A percentile compares a stretch with the other conserved stretches of the same genome.
Evolutionary conservation across 2,797 vertebrate species (phyloP).

Genomic region (Catostomus latipinnis): DNA sequence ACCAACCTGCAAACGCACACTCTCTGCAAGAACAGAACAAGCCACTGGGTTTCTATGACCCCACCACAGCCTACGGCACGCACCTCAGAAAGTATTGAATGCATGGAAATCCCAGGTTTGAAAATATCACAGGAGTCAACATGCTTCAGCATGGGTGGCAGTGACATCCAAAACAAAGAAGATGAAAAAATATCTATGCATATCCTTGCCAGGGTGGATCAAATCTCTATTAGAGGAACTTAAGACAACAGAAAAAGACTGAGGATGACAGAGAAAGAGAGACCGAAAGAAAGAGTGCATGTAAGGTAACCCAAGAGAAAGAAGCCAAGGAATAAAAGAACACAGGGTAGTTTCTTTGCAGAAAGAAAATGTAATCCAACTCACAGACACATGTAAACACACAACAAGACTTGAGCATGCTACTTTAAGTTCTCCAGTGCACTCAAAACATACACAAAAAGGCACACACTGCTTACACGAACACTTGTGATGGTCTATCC

Average conservation of each 20-base stretch:
- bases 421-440: slow-evolving; percentile 22
- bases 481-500: slow-evolving; percentile 9
- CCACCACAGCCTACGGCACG: neutral
- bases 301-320: slow-evolving; percentile 22
- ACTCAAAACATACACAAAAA: slow-evolving; percentile 22
- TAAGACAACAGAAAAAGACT: slow-evolving; percentile 57
- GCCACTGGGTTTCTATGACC: neutral
- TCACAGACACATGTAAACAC: slow-evolving; percentile 11
- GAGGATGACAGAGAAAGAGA: slow-evolving; percentile 16
- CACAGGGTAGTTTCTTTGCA: slow-evolving; percentile 13
- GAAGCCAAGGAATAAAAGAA: slow-evolving; percentile 1
- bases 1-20: slow-evolving; percentile 9
- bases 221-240: slow-evolving; percentile 67
- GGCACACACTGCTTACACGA: slow-evolving; percentile 18
- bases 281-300: slow-evolving; percentile 15
- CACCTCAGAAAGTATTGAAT: slow-evolving; percentile 21
- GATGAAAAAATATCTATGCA: neutral
- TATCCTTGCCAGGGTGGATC: slow-evolving; percentile 65
- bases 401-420: neutral
- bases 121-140: slow-evolving; percentile 21
- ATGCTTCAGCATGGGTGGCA: slow-evolving; percentile 6
- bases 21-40: neutral
- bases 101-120: slow-evolving; percentile 33
- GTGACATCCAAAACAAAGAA: slow-evolving; percentile 39
- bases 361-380: neutral